Evolutionary conservation across 2,888 invertebrate genomes (phyloP).

Genomic region (Melinopterus prodromus): DNA sequence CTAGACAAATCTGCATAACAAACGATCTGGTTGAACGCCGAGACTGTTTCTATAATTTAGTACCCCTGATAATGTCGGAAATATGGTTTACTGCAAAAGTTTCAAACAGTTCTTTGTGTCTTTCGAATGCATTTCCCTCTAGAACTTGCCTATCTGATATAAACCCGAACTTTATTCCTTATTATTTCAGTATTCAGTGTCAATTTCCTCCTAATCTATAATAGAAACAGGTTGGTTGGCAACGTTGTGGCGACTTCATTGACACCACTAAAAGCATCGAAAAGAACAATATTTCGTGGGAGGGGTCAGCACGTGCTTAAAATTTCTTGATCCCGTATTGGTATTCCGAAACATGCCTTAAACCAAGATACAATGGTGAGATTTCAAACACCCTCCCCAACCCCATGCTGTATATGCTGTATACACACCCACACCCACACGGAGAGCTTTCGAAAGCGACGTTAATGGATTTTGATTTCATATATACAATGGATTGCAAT

Average conservation of each 20-base stretch:
- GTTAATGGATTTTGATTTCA: conserved; percentile 24
- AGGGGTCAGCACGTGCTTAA: background rate
- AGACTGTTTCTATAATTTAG: background rate
- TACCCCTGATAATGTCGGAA: background rate
- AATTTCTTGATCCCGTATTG: conserved; percentile 14
- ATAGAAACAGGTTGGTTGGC: background rate
- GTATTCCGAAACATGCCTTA: conserved; percentile 24
- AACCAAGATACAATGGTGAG: conserved; percentile 19
- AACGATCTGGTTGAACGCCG: background rate
- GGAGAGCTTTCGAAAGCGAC: conserved; percentile 5
- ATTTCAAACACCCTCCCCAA: conserved; percentile 12
- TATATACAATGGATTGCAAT: conserved; percentile 19
- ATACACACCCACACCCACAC: conserved; percentile 9
- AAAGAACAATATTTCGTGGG: background rate
- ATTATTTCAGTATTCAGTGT: too few species aligned
- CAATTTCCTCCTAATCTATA: too few species aligned
- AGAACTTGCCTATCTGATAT: too few species aligned
- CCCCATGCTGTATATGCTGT: conserved; percentile 8
- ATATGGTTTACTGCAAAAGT: background rate
- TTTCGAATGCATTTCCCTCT: too few species aligned
- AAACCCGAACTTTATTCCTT: too few species aligned
- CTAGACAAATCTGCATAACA: background rate
- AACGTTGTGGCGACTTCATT: background rate
- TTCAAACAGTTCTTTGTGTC: background rate
- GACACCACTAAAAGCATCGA: background rate